Base-by-base conservation (phyloP, 1,140 invertebrate genomes). In the Penaeus chinensis region DNA sequence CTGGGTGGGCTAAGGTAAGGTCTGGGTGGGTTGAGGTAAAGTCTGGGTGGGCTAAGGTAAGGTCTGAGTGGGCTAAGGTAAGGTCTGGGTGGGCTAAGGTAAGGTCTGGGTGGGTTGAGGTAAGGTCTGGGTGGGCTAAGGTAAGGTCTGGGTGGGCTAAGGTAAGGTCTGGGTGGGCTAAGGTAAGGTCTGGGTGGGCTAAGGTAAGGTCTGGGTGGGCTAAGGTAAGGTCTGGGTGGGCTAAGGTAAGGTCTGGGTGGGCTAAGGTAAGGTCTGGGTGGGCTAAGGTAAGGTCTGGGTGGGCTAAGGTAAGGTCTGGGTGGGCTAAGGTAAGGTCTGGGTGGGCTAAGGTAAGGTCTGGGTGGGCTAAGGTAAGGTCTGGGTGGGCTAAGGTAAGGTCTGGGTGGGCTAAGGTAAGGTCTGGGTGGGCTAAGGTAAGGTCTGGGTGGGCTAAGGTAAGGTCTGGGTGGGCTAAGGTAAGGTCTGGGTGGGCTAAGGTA, bases 61-160 rank as follows among this genome's bases (percentile, higher is more conserved):
- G 90, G 89, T n/a, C n/a, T n/a, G 97, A 98, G 92, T 98, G 98
- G 98, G 95, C 96, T 7, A 97, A 96, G 91, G 94, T 94, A 92
- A 87, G 90, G 89, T n/a, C n/a, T n/a, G n/a, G n/a, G 92, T 98
- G 98, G 98, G 95, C 96, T 7, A 97, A 96, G 91, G 94, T 94
- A 92, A 87, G 90, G 89, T n/a, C n/a, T n/a, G n/a, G n/a, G n/a
- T n/a, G n/a, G n/a, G n/a, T n/a, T n/a, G n/a, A n/a, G n/a, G n/a
- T n/a, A n/a, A n/a, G n/a, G n/a, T n/a, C n/a, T n/a, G n/a, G n/a
- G 92, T 98, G 98, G 98, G 95, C 96, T 7, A 97, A 96, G 91
- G 94, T 94, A 92, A 87, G 90, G 89, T n/a, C n/a, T n/a, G n/a
- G n/a, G 92, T 98, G 98, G 98, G 95, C 96, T 7, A 97, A 96